phyloP scores from a whole-genome alignment of 64 coral and sea anemone genomes.

The Montipora cactus region DNA sequence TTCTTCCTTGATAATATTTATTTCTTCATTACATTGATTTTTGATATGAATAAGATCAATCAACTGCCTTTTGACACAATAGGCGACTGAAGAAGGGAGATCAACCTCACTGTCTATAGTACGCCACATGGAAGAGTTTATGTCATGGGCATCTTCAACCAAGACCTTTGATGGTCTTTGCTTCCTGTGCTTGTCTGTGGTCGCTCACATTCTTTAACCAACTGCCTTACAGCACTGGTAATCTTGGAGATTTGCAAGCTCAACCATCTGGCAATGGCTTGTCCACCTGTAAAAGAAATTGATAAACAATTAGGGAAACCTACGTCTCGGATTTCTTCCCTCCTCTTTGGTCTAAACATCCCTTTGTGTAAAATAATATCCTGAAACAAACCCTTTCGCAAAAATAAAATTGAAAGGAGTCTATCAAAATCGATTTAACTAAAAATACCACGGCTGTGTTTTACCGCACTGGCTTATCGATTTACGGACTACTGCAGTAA shows the following conservation, averaged over 20 bases:
- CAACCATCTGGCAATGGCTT: constrained; percentile 72
- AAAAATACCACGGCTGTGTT: too few relatives aligned
- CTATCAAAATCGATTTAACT: too few relatives aligned
- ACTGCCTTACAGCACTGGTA: constrained; percentile 44
- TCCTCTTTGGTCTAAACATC: too few relatives aligned
- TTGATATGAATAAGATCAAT: constrained; percentile 41
- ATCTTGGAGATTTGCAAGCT: constrained; percentile 46
- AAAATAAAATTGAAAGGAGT: too few relatives aligned
- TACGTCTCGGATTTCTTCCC: background rate
- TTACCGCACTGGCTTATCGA: too few relatives aligned
- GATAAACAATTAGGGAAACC: too few relatives aligned
- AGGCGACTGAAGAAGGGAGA: constrained; percentile 23
- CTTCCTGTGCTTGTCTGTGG: background rate
- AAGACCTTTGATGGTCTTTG: constrained; percentile 17
- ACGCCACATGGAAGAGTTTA: constrained; percentile 57
- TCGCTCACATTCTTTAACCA: constrained; percentile 48
- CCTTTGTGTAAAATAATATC: too few relatives aligned
- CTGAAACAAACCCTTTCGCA: too few relatives aligned
- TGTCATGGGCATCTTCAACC: constrained; percentile 42
- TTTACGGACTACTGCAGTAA: too few relatives aligned
- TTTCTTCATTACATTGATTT: constrained; percentile 46
- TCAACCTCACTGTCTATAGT: constrained; percentile 25
- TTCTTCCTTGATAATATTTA: constrained; percentile 31
- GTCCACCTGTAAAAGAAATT: constrained; percentile 63
- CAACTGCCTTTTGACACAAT: constrained; percentile 32